phyloP scores from a whole-genome alignment of 1,140 invertebrate species.

The Solenopsis invicta region DNA sequence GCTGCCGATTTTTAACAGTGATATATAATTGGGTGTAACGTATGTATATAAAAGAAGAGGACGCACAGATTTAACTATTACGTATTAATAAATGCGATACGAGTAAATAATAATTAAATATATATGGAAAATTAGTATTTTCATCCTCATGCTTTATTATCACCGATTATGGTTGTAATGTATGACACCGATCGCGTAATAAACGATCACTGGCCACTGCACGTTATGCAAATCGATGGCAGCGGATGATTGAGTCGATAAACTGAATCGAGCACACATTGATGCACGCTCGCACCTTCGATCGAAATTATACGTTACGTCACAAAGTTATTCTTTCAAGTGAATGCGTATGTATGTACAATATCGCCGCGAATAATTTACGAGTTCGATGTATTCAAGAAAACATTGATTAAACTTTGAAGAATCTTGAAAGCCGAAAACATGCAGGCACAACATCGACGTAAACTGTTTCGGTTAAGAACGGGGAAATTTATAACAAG shows the following conservation, averaged over 20 bases:
- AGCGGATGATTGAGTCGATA: conserved; percentile 71
- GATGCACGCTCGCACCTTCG: conserved; percentile 39
- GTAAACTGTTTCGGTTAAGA: conserved; percentile 11
- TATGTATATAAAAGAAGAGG: neutral
- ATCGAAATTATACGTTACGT: conserved; percentile 67
- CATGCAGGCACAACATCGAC: neutral
- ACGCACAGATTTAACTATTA: neutral
- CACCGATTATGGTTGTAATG: neutral
- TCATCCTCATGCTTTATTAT: neutral
- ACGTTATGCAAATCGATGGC: conserved; percentile 72
- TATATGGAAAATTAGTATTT: neutral
- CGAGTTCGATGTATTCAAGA: conserved; percentile 20
- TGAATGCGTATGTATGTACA: conserved; percentile 37
- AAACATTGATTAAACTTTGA: conserved; percentile 53
- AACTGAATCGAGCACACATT: conserved; percentile 71
- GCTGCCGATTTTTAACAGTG: no score
- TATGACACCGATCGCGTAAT: conserved; percentile 65
- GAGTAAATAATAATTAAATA: neutral
- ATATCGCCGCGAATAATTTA: conserved; percentile 68
- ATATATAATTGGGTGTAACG: no score
- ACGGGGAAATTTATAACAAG: conserved; percentile 1
- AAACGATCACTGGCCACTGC: conserved; percentile 46
- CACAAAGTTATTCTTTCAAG: conserved; percentile 54
- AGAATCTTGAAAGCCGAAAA: conserved; percentile 11
- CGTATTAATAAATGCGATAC: neutral